These are phyloP conservation scores for Salminus brasiliensis DNA, from an alignment of 2,113 vertebrate genomes.

Conservation along the genomic window DNA sequence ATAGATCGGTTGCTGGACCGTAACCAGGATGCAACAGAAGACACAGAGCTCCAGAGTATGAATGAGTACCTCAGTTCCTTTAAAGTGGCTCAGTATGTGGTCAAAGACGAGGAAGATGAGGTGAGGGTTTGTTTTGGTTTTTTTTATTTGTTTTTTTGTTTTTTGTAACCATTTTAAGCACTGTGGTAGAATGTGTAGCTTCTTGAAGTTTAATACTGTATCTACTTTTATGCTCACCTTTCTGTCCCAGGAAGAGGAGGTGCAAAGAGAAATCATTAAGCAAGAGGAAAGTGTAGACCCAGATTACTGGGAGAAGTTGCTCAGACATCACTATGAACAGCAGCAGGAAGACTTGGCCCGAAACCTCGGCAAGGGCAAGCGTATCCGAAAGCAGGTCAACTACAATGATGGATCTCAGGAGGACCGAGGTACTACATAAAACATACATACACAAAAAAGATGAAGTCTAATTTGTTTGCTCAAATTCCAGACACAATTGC, in stretches of 20 bases:
- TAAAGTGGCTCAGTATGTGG: constrained; percentile 97
- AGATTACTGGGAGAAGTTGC: constrained; percentile 97
- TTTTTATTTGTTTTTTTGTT: no score
- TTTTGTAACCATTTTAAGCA: not conserved
- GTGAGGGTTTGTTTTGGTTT: no score
- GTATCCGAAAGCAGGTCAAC: constrained; percentile 98
- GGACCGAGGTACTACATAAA: constrained; percentile 82
- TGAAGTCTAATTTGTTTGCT: no score
- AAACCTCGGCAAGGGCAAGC: constrained; percentile 96
- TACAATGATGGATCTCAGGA: constrained; percentile 97
- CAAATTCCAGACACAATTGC: no score
- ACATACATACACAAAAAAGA: no score
- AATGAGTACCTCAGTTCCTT: constrained; percentile 98
- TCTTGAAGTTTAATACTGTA: not conserved
- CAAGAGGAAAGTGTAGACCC: constrained; percentile 97
- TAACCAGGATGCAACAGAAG: constrained; percentile 92
- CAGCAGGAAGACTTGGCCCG: constrained; percentile 96
- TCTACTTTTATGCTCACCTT: not conserved
- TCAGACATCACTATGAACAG: constrained; percentile 96
- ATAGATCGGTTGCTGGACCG: constrained; percentile 91
- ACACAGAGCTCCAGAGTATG: constrained; percentile 96
- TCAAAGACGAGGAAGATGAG: constrained; percentile 95
- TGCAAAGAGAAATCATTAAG: constrained; percentile 97
- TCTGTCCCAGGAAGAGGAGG: constrained; percentile 87
- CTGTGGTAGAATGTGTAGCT: not conserved